Evolutionary conservation across 2,113 vertebrate genomes (phyloP), one percentile per base, ranked within the genome.

Genomic region (Alces alces): DNA sequence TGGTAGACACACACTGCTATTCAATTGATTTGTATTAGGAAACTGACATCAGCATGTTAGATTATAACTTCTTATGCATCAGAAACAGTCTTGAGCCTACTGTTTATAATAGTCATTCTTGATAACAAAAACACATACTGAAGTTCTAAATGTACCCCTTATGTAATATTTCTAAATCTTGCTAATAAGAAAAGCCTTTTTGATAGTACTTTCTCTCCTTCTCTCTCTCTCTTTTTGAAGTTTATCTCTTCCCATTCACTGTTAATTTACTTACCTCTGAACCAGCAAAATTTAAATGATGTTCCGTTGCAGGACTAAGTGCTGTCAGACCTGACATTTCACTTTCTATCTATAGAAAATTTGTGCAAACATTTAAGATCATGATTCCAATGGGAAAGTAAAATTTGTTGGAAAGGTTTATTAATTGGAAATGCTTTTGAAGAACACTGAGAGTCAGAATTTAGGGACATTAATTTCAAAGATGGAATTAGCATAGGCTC

Each of bases 221-320:
- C 8, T 86, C 25, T 86, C 23, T 47, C 5, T 36, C 9, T n/a
- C 5, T 50, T 61, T 36, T n/a, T 60, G 33, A 70, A 58, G 12
- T 36, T 86, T 7, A 64, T 79, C 15, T 91, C 28, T 92, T 82
- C 8, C 6, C 10, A 50, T 82, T 88, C 50, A 78, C 4, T 89
- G 7, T 50, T 94, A 86, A 80, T 83, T 90, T 76, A 85, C 52
- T 96, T 94, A 97, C 92, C 89, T 88, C 15, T 16, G 89, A 76
- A 86, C 1, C 33, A 92, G 54, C 61, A 91, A 57, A 54, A 64
- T 80, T 61, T 58, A 95, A 89, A 91, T 47, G 19, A 11, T 21
- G 13, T 64, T 47, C 15, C 8, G 15, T 17, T 80, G 78, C n/a
- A 94, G 55, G 27, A 28, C 43, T 82, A 17, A 47, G 9, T 30